These are phyloP conservation scores for Australoheros facetus DNA, from an alignment of 2,797 vertebrate genomes.

Conservation along the genomic window DNA sequence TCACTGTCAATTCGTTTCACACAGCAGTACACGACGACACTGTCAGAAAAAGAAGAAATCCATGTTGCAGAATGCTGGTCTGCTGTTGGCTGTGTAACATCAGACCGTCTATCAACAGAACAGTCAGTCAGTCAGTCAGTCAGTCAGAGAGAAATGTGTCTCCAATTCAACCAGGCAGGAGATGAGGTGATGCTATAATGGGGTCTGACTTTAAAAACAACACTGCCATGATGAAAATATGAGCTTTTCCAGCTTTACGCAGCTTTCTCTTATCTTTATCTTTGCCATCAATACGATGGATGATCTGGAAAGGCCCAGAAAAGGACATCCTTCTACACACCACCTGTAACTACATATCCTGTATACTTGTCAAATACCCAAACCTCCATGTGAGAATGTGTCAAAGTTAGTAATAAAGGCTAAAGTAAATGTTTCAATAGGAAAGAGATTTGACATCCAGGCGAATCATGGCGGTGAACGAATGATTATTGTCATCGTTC, in stretches of 20 bases:
- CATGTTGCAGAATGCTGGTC: background rate
- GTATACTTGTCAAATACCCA: slow-evolving; percentile 1
- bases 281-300: slow-evolving; percentile 53
- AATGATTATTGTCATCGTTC: slow-evolving; percentile 6
- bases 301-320: slow-evolving; percentile 14
- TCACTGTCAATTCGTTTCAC: background rate
- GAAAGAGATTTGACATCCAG: slow-evolving; percentile 8
- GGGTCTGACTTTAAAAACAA: background rate
- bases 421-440: slow-evolving; percentile 23
- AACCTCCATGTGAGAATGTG: slow-evolving; percentile 11
- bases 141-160: slow-evolving; percentile 5
- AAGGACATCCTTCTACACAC: slow-evolving; percentile 12
- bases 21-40: background rate
- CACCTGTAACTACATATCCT: slow-evolving; percentile 8
- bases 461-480: background rate
- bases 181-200: background rate
- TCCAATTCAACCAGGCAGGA: background rate
- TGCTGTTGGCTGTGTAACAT: background rate
- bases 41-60: background rate
- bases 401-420: slow-evolving; percentile 34
- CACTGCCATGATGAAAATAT: background rate
- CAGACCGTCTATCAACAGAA: slow-evolving; percentile 15
- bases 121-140: slow-evolving; percentile 7
- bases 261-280: slow-evolving; percentile 23
- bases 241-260: background rate